Percentiles rank a stretch among this genome's conserved stretches.
Evolutionary conservation across 2,888 invertebrate species (phyloP).

Genomic region (Kryphioiulus occultus): DNA sequence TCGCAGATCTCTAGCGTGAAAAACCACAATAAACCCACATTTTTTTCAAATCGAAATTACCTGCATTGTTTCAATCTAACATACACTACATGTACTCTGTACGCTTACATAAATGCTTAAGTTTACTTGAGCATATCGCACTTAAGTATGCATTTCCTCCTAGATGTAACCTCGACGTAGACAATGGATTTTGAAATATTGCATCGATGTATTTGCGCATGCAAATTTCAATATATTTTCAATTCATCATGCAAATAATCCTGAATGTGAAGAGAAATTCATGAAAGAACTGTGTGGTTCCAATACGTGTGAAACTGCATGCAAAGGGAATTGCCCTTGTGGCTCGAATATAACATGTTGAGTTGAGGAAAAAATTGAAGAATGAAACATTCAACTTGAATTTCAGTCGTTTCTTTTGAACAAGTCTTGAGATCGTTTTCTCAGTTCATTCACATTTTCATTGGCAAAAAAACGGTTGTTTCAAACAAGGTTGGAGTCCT

Average conservation of each 20-base stretch:
- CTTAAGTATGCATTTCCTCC: neutral
- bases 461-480: neutral
- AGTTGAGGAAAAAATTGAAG: neutral
- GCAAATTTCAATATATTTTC: neutral
- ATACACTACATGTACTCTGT: too few species aligned
- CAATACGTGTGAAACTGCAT: neutral
- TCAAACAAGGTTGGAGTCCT: slow-evolving; percentile 20
- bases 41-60: too few species aligned
- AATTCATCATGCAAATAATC: too few species aligned
- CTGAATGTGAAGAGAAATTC: too few species aligned
- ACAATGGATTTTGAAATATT: neutral
- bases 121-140: neutral
- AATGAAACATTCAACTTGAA: neutral
- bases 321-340: slow-evolving; percentile 8
- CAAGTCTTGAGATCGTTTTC: neutral
- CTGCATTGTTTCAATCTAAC: neutral
- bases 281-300: too few species aligned
- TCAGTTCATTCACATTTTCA: slow-evolving; percentile 15
- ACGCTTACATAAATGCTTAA: neutral
- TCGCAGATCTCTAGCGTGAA: too few species aligned
- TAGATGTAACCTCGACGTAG: neutral
- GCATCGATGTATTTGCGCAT: neutral
- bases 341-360: neutral
- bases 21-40: too few species aligned
- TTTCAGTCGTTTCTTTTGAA: neutral